Evolutionary conservation across 2,797 vertebrate species (phyloP), one percentile per base, ranked within the genome.

Genomic region (Miichthys miiuy): DNA sequence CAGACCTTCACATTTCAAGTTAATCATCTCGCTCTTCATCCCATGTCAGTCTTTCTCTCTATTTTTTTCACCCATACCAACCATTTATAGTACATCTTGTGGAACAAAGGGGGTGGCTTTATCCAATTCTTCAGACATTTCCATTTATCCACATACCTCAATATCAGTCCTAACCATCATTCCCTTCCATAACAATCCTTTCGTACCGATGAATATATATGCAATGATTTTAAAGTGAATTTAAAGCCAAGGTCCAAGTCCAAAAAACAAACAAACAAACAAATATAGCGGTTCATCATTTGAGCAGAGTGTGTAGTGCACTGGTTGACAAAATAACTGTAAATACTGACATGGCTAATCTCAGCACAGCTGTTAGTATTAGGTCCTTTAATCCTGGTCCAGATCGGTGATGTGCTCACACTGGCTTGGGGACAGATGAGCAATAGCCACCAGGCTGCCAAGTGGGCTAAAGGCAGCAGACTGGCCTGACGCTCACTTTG

Each of bases 331-430:
- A 93, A 94, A 95, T 94, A 93, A 93, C 91, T 92, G 92, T 93
- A 93, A 95, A 94, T 83, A 93, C 89, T 89, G 90, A 91, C 86
- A 89, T 82, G 85, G 91, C 92, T 94, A 94, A 94, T 94, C 92
- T 93, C 88, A 84, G 87, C 89, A 82, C 94, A 95, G 94, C 93
- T 95, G 94, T 93, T 91, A 86, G 91, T 75, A 92, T 92, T 89
- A 92, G 92, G 89, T 90, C 85, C 70, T 88, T 89, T 95, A 94
- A 95, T 95, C 93, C 92, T 69, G 78, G 81, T 91, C 91, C 92
- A 91, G 91, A 92, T 94, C 84, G 89, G 89, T 88, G 90, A 91
- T 92, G 88, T 89, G 88, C 88, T 93, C 91, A 89, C 87, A 89
- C 88, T 88, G 86, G 90, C 89, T 91, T 76, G 78, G 82, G 88